Conservation (phyloP, 64 coral and sea anemone genomes). For the Actinia tenebrosa region DNA sequence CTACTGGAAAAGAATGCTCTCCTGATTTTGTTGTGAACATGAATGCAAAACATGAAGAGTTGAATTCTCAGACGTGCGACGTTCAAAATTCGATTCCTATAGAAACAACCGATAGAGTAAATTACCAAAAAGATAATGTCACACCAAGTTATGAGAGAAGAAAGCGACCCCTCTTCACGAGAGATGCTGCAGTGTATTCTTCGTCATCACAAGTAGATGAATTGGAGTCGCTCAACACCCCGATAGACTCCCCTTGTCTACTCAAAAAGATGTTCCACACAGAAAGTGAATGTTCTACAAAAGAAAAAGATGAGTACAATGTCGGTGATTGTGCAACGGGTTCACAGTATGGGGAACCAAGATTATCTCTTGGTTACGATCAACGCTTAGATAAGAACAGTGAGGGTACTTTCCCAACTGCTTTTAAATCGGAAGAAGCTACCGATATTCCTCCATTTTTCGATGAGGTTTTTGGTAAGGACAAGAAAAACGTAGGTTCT, state of each 20-base stretch:
- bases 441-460: not conserved
- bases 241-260: not conserved
- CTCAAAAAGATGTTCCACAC: not conserved
- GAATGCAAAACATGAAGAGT: not conserved
- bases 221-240: not conserved
- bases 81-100: not conserved
- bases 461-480: not conserved
- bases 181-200: slow-evolving; percentile 7
- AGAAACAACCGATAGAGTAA: not conserved
- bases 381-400: not conserved
- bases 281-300: not conserved
- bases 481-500: not conserved
- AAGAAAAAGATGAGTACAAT: too few relatives aligned
- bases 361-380: not conserved
- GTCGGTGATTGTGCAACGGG: not conserved
- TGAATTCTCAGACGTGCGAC: not conserved
- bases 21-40: not conserved
- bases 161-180: not conserved
- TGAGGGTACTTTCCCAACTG: not conserved
- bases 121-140: not conserved
- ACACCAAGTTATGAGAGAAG: not conserved
- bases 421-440: not conserved
- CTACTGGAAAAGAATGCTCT: not conserved
- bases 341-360: not conserved
- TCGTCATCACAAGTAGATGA: slow-evolving; percentile 9